Evolutionary conservation across 2,797 vertebrate species (phyloP).

Genomic region (Rhinichthys osculus): DNA sequence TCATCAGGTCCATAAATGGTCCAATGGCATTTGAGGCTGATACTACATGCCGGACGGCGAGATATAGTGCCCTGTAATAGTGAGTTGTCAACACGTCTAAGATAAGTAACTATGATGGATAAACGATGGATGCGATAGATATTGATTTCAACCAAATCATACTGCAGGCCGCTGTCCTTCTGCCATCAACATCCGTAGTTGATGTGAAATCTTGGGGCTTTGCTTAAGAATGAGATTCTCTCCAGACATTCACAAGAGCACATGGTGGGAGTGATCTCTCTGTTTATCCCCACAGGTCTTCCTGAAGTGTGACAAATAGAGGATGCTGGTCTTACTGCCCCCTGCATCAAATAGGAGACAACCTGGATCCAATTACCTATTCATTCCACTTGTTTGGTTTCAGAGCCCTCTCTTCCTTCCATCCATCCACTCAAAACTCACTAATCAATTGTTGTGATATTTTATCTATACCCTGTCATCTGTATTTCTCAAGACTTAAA

Average conservation of each 20-base stretch:
- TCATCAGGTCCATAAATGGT: neutral
- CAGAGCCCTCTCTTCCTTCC: neutral
- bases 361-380: conserved; percentile 19
- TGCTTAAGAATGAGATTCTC: conserved; percentile 22
- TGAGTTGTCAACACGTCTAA: neutral
- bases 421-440: neutral
- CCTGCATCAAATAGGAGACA: neutral
- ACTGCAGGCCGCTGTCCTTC: conserved; percentile 4
- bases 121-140: no score
- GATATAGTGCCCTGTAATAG: neutral
- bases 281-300: conserved; percentile 38
- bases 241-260: conserved; percentile 33
- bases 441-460: neutral
- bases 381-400: conserved; percentile 18
- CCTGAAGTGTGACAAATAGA: conserved; percentile 32
- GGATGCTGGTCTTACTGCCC: conserved; percentile 19
- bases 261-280: conserved; percentile 26
- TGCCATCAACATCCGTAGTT: conserved; percentile 29
- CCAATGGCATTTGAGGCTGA: no score
- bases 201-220: conserved; percentile 35
- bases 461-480: neutral
- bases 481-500: neutral
- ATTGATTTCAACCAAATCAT: neutral
- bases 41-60: neutral
- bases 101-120: neutral